Conservation (phyloP, 2,113 vertebrate genomes). For the Misgurnus mizolepis region DNA sequence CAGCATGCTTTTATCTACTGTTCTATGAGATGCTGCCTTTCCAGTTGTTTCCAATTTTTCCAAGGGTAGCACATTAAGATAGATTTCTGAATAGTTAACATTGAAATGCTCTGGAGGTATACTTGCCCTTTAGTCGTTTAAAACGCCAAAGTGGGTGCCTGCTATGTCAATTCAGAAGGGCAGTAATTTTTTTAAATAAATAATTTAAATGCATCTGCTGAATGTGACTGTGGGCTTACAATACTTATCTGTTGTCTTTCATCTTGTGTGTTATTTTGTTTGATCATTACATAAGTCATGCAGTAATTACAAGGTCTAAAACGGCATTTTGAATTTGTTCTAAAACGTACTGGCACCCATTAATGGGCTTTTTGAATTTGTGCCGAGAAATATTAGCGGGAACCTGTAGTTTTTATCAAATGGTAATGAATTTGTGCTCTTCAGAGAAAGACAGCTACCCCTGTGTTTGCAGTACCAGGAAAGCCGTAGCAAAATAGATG, state of each 20-base stretch:
- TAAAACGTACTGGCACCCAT: constrained; percentile 26
- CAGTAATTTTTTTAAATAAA: not conserved
- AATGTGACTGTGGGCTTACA: not conserved
- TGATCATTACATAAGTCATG: not conserved
- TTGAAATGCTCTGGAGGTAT: too few relatives aligned
- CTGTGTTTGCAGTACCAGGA: constrained; percentile 26
- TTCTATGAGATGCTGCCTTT: too few relatives aligned
- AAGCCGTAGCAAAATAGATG: constrained; percentile 1
- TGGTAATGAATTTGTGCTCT: constrained; percentile 43
- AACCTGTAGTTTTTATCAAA: constrained; percentile 31
- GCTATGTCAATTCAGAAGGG: too few relatives aligned
- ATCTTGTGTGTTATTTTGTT: not conserved
- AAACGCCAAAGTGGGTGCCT: too few relatives aligned
- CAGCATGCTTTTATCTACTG: too few relatives aligned
- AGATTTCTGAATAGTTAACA: too few relatives aligned
- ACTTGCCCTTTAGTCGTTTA: too few relatives aligned
- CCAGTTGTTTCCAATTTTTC: too few relatives aligned
- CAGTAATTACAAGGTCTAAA: not conserved
- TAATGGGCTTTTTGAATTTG: constrained; percentile 41
- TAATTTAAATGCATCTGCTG: not conserved
- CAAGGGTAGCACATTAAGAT: too few relatives aligned
- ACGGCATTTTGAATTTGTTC: constrained; percentile 19
- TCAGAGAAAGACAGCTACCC: constrained; percentile 28
- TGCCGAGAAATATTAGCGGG: constrained; percentile 29
- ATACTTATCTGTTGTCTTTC: not conserved